Base-by-base conservation (phyloP, 2,797 vertebrate genomes). In the Cossypha heuglini region DNA sequence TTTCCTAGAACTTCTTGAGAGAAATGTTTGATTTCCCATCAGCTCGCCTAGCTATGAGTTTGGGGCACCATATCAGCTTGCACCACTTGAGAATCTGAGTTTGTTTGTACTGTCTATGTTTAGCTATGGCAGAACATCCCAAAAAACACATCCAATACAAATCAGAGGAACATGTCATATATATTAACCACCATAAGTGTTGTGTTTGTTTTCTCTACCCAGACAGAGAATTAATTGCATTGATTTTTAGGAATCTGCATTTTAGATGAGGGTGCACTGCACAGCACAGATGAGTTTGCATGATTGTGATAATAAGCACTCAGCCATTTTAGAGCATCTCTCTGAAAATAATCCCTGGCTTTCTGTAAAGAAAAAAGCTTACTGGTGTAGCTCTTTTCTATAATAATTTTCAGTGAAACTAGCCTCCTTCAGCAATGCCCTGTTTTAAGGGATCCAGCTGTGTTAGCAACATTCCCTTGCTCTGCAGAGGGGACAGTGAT, bases 171-270 rank as follows among this genome's bases (percentile, higher is more conserved):
- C 22, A 15, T 79, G 51, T 74, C 46, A 26, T 35, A 62, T 89
- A 13, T 69, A 33, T 73, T 82, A 95, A 57, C 51, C 40, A 63
- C 22, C 10, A 1, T 45, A 90, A 89, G 13, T 16, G 4, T 16
- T 80, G 40, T 58, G 25, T 68, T 90, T 77, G 37, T 80, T 91
- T 91, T 93, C 62, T 78, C 78, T 58, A 74, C 22, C 20, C 35
- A 82, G 28, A n/a, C 21, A 77, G 62, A 85, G 71, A 93, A 85
- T 79, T 74, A 89, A 87, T 80, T 22, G 35, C 63, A 83, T 57
- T 92, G 91, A 92, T 89, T 94, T 94, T 87, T 64, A 86, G 64
- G 54, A 76, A 91, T 92, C 74, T 84, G 31, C 63, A 82, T 93
- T 96, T 94, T 42, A 92, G 46, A 86, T 74, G 54, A 92, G 33